Conservation (phyloP, 2,888 invertebrate species). For the Cataglyphis cursor region DNA sequence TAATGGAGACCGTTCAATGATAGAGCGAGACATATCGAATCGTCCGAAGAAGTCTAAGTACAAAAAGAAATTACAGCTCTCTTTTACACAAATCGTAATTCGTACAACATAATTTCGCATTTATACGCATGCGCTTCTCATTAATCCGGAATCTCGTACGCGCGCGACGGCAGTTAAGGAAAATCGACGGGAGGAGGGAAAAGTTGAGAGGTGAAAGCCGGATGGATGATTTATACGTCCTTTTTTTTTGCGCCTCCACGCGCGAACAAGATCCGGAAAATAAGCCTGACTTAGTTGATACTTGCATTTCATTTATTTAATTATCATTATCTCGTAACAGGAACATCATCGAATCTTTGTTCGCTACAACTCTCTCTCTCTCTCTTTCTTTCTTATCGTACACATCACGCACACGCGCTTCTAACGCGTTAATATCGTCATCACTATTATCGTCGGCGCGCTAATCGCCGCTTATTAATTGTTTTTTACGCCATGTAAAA, state of each 20-base stretch:
- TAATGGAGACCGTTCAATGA: conserved; percentile 35
- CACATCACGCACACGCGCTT: conserved; percentile 37
- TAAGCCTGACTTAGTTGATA: conserved; percentile 84
- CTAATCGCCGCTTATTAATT: conserved; percentile 64
- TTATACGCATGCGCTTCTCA: conserved; percentile 73
- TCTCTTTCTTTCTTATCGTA: conserved; percentile 24
- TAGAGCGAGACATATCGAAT: conserved; percentile 71
- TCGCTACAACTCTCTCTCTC: conserved; percentile 71
- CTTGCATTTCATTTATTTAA: conserved; percentile 79
- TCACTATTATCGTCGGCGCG: conserved; percentile 72
- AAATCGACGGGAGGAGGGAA: not conserved
- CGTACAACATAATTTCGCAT: conserved; percentile 74
- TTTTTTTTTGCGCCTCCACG: conserved; percentile 28
- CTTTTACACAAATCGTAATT: conserved; percentile 76
- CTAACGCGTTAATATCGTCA: conserved; percentile 60
- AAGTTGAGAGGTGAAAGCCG: conserved; percentile 4
- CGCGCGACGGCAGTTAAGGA: conserved; percentile 21
- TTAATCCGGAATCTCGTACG: conserved; percentile 57
- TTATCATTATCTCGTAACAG: conserved; percentile 84
- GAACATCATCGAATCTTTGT: conserved; percentile 86
- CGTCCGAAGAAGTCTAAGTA: conserved; percentile 81
- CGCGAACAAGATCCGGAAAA: conserved; percentile 57
- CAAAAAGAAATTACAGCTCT: conserved; percentile 82
- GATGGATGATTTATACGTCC: not conserved
- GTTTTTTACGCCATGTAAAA: conserved; percentile 53